Evolutionary conservation across 2,113 vertebrate species (phyloP).

Genomic region (Heterocephalus glaber): DNA sequence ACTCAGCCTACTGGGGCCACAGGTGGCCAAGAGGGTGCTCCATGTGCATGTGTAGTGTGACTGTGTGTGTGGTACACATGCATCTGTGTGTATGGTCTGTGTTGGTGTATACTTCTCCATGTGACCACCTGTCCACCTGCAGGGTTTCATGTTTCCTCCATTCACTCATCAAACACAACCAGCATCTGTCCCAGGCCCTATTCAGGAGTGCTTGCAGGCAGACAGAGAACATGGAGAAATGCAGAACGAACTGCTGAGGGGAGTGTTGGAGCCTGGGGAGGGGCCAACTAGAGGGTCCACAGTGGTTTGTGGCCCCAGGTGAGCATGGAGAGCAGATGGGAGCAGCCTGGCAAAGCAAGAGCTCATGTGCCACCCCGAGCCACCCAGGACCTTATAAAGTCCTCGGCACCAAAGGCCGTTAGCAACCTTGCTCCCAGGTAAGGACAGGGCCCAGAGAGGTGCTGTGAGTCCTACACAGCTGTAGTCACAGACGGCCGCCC

Average conservation of each 20-base stretch:
- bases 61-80: neutral
- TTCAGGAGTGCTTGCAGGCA: neutral
- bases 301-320: neutral
- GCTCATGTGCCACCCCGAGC: accelerated
- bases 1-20: neutral
- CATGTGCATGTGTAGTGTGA: neutral
- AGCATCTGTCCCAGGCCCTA: neutral
- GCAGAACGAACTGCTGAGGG: neutral
- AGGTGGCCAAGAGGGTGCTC: neutral
- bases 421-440: neutral
- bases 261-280: neutral
- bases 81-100: neutral
- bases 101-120: neutral
- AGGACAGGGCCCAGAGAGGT: neutral
- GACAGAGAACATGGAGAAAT: neutral
- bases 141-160: neutral
- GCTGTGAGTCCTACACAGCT: neutral
- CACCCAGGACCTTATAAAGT: neutral
- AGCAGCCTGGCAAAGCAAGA: neutral
- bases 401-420: neutral
- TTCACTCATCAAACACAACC: neutral
- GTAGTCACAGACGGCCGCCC: neutral
- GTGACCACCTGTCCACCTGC: neutral
- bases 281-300: neutral
- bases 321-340: neutral